Base-by-base conservation (phyloP, 2,797 vertebrate species). In the Sorex maritimensis region DNA sequence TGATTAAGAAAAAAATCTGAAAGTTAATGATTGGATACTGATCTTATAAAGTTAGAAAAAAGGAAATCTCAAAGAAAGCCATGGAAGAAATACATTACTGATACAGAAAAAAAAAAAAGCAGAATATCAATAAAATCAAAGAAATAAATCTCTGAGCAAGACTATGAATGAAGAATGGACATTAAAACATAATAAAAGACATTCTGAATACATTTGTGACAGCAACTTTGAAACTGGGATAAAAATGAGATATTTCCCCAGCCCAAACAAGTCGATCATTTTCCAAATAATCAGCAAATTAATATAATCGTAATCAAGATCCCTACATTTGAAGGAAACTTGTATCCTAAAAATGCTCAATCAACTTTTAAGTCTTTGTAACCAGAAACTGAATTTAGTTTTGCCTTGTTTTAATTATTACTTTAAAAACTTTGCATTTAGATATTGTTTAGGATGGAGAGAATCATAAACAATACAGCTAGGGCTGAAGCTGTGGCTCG, bases 211-310 rank as follows among this genome's bases (percentile, higher is more conserved):
- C 78, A 11, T 73, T 67, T 41, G 34, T 28, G 15, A 15, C 38
- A 87, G 81, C 26, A 74, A 73, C 92, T 63, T 84, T 68, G 15
- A 86, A 92, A 88, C 30, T 85, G 34, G 88, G 21, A 85, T 58
- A 82, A 86, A 92, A 86, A 55, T 55, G 13, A 55, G 52, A 15
- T 55, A 55, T 65, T 6, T 19, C 2, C 14, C 72, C 77, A 90
- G 82, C 34, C 78, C 58, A 46, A 85, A 94, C 6, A 69, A 19
- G 14, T n/a, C 49, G 44, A 5, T 88, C 88, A 12, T 72, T 87
- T 81, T n/a, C 17, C 85, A 77, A 78, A 19, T 24, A 77, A 74
- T 63, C 34, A 58, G 52, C 13, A 68, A 4, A 88, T 88, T 49
- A 71, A 69, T 63, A 80, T 41, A 93, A n/a, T 75, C 34, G 23